These are phyloP conservation scores for Drosophila fulvimacula DNA, from an alignment of 2,888 invertebrate species.

Conservation along the genomic window DNA sequence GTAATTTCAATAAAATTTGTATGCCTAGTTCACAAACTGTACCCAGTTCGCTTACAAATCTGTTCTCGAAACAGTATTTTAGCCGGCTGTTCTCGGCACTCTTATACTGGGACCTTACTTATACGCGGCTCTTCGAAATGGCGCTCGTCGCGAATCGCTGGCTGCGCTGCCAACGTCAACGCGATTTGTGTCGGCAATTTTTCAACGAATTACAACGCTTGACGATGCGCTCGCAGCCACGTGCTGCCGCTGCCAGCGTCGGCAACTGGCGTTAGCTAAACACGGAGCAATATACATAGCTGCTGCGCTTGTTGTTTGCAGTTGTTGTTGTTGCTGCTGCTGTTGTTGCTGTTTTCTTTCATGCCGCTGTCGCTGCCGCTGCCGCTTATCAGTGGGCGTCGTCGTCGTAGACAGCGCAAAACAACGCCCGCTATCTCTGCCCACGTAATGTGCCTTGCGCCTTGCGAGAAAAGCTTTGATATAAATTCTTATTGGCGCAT, in stretches of 20 bases:
- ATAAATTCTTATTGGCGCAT: constrained; percentile 81
- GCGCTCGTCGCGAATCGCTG: constrained; percentile 29
- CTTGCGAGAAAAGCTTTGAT: constrained; percentile 63
- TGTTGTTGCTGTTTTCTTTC: constrained; percentile 7
- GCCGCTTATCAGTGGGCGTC: constrained; percentile 59
- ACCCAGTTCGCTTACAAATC: neutral
- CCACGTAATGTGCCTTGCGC: constrained; percentile 40
- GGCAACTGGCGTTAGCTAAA: constrained; percentile 34
- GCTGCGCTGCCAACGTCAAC: constrained; percentile 70
- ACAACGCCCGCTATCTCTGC: constrained; percentile 17
- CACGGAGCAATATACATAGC: constrained; percentile 17
- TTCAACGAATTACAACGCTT: constrained; percentile 79
- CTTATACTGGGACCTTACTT: constrained; percentile 2
- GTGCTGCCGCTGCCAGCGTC: constrained; percentile 33
- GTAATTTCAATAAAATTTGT: neutral
- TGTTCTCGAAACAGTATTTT: constrained; percentile 43
- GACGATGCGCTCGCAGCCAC: constrained; percentile 46
- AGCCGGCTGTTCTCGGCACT: constrained; percentile 25
- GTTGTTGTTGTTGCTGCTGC: constrained; percentile 7
- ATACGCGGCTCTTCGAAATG: constrained; percentile 21
- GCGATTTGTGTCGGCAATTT: constrained; percentile 54
- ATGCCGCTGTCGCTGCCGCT: constrained; percentile 25
- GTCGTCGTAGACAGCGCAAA: constrained; percentile 42
- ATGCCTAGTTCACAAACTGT: neutral
- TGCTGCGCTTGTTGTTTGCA: constrained; percentile 13